Percentiles rank a stretch among this genome's conserved stretches.
Evolutionary conservation across 2,888 invertebrate genomes (phyloP).

Genomic region (Callosobruchus maculatus): DNA sequence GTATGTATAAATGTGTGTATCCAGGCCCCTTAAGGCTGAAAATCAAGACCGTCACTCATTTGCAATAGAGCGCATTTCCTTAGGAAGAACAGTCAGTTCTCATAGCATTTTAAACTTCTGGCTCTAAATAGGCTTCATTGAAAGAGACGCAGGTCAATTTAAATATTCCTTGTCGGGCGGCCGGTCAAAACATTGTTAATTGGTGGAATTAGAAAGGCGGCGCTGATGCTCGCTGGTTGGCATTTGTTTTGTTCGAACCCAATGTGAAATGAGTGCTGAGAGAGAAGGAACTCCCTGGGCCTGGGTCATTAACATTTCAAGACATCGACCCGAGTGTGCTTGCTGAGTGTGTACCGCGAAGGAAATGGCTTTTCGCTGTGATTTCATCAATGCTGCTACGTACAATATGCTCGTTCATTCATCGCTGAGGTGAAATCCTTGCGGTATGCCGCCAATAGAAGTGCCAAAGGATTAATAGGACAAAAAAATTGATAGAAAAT

Average conservation of each 20-base stretch:
- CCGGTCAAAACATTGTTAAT: background rate
- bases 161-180: background rate
- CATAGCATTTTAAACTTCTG: background rate
- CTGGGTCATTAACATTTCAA: background rate
- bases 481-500: too few relatives aligned
- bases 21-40: too few relatives aligned
- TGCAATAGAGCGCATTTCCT: too few relatives aligned
- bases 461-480: background rate
- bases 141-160: background rate
- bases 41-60: too few relatives aligned
- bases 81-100: background rate
- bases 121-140: background rate
- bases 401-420: background rate
- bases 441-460: background rate
- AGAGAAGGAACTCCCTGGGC: background rate
- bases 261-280: background rate
- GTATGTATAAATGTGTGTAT: too few relatives aligned
- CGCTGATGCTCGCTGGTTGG: background rate
- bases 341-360: background rate
- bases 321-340: background rate
- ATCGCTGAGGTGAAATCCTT: background rate
- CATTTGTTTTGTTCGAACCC: background rate
- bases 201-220: background rate
- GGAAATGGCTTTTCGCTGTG: background rate
- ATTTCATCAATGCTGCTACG: background rate